phyloP scores from a whole-genome alignment of 2,113 vertebrate species.

The Mixornis gularis region DNA sequence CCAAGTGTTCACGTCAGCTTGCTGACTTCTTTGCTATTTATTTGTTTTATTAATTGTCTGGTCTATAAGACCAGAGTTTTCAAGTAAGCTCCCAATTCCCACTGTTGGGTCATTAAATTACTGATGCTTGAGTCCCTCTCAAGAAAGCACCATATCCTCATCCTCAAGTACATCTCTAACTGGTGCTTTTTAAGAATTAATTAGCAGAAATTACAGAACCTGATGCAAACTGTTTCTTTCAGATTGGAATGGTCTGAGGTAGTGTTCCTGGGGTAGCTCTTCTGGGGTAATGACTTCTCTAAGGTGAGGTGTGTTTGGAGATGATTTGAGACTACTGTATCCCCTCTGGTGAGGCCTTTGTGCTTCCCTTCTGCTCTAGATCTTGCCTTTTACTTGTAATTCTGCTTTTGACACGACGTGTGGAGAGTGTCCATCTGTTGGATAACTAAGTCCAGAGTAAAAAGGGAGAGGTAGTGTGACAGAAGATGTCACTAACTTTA shows the following conservation, averaged over 20 bases:
- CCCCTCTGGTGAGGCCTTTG: neutral
- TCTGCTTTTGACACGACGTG: neutral
- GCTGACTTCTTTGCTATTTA: neutral
- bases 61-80: neutral
- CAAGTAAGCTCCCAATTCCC: neutral
- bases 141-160: neutral
- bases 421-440: neutral
- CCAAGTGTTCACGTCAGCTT: neutral
- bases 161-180: neutral
- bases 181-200: neutral
- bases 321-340: neutral
- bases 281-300: neutral
- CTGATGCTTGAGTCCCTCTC: neutral
- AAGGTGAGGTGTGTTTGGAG: neutral
- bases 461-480: neutral
- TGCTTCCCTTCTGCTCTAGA: neutral
- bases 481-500: neutral
- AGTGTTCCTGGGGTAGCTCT: neutral
- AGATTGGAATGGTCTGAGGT: neutral
- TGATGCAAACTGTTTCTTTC: neutral
- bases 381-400: neutral
- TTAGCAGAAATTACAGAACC: neutral
- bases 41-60: neutral
- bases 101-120: neutral
- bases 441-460: neutral